phyloP scores from a whole-genome alignment of 2,888 invertebrate genomes.

The Branchellion lobata region DNA sequence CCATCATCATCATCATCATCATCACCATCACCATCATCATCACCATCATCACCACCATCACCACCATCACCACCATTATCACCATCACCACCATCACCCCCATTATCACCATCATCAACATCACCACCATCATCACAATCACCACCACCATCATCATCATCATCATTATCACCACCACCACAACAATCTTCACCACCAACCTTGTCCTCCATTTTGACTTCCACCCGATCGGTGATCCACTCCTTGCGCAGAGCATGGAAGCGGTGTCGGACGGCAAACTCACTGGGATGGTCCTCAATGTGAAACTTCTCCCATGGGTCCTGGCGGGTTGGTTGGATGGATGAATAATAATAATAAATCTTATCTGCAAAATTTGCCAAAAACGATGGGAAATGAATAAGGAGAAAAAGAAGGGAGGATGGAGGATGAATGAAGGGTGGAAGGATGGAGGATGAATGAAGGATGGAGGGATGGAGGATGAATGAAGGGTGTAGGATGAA shows the following conservation, averaged over 20 bases:
- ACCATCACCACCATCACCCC: neutral
- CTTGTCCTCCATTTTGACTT: slow-evolving; percentile 65
- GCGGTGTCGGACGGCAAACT: slow-evolving; percentile 64
- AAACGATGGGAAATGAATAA: too few relatives aligned
- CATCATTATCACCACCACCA: slow-evolving; percentile 14
- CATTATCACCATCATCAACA: too few relatives aligned
- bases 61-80: neutral
- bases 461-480: neutral
- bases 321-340: slow-evolving; percentile 53
- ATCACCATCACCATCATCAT: too few relatives aligned
- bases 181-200: slow-evolving; percentile 52
- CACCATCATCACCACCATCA: neutral
- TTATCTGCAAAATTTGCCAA: neutral
- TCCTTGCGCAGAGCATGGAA: slow-evolving; percentile 65
- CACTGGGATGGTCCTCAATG: slow-evolving; percentile 62
- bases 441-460: too few relatives aligned
- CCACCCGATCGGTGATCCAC: slow-evolving; percentile 65
- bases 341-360: neutral
- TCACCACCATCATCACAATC: too few relatives aligned
- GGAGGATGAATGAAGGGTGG: too few relatives aligned
- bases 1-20: slow-evolving; percentile 15
- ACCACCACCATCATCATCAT: neutral
- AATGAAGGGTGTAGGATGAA: neutral
- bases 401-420: too few relatives aligned
- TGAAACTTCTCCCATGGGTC: slow-evolving; percentile 66